Conservation (phyloP, 2,113 vertebrate species). For the Burhinus bistriatus region DNA sequence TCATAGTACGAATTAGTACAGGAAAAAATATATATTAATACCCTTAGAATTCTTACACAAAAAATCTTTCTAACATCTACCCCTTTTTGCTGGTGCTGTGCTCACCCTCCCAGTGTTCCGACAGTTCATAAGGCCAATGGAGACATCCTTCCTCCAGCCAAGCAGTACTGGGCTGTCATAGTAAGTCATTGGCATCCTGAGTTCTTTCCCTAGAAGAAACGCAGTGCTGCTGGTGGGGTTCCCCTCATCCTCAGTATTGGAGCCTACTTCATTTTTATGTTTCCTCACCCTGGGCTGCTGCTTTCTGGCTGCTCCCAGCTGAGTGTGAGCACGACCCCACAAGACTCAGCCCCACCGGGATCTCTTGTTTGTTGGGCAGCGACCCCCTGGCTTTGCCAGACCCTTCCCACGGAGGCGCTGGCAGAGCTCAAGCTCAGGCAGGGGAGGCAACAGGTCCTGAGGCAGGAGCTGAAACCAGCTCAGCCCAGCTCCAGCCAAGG, state of each 20-base stretch:
- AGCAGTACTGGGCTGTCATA: neutral
- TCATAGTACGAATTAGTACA: neutral
- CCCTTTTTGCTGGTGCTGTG: neutral
- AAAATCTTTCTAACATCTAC: rapidly evolving
- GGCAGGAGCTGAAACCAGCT: neutral
- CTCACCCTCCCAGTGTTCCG: no score
- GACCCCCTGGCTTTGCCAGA: neutral
- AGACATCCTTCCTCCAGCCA: neutral
- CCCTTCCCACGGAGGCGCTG: neutral
- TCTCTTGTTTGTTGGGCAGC: neutral
- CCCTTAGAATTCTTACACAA: neutral
- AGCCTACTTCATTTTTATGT: neutral
- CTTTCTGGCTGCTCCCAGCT: neutral
- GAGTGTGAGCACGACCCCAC: rapidly evolving
- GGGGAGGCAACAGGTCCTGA: rapidly evolving
- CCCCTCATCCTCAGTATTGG: no score
- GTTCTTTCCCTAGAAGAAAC: neutral
- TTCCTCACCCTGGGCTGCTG: neutral
- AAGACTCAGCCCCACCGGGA: neutral
- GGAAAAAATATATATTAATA: neutral
- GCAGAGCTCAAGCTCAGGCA: neutral
- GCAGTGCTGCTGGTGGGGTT: neutral
- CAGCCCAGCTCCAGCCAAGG: rapidly evolving
- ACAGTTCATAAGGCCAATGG: neutral
- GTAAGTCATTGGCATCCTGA: rapidly evolving